These are phyloP conservation scores for Columba guinea DNA, from an alignment of 2,797 vertebrate species.

Conservation along the genomic window DNA sequence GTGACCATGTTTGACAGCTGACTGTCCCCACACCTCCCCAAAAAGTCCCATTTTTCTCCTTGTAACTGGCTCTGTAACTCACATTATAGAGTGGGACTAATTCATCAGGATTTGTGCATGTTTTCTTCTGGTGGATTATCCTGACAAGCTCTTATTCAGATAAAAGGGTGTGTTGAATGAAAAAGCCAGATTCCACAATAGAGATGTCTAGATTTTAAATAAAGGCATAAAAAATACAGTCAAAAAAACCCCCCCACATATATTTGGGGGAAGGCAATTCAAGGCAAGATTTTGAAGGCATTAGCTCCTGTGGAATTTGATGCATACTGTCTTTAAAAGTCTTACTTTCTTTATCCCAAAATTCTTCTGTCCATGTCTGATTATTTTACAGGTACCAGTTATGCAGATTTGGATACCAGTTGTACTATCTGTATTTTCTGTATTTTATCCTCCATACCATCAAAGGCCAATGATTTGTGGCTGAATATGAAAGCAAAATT, in stretches of 20 bases:
- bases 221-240: background rate
- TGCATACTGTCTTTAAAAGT: background rate
- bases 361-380: background rate
- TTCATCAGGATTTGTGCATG: background rate
- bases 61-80: background rate
- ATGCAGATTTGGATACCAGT: background rate
- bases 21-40: background rate
- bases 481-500: background rate
- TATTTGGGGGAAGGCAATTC: background rate
- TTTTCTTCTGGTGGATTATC: background rate
- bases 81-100: background rate
- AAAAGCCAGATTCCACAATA: background rate
- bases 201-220: background rate
- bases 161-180: background rate
- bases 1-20: background rate
- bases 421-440: background rate
- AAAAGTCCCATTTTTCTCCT: background rate
- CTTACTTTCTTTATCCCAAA: background rate
- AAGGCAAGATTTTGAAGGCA: background rate
- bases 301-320: background rate
- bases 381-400: background rate
- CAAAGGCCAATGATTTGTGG: background rate
- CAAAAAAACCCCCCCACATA: too few relatives aligned
- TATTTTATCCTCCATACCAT: background rate
- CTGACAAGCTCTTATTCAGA: background rate